Evolutionary conservation across 2,797 vertebrate species (phyloP).

Genomic region (Enoplosus armatus): DNA sequence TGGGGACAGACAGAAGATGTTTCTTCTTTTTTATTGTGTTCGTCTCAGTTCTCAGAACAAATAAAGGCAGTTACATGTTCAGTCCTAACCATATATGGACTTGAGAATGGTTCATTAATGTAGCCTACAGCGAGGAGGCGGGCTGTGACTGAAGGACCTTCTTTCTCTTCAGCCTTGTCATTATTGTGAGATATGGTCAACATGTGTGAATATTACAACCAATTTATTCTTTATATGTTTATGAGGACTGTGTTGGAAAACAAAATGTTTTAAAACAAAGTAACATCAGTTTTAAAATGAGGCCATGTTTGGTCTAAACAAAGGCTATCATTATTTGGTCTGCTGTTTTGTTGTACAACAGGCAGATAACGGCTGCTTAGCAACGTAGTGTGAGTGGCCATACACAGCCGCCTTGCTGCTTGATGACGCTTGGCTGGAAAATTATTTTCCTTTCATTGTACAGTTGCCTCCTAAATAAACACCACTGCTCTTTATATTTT

Average conservation of each 20-base stretch:
- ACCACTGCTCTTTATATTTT: slow-evolving; percentile 23
- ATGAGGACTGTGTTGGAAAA: not conserved
- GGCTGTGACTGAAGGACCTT: slow-evolving; percentile 1
- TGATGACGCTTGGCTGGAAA: slow-evolving; percentile 26
- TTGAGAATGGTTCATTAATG: slow-evolving; percentile 10
- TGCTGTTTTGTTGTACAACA: slow-evolving; percentile 43
- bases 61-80: not conserved
- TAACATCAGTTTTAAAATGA: slow-evolving; percentile 14
- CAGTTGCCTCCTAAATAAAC: slow-evolving; percentile 41
- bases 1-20: not conserved
- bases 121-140: not conserved
- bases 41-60: slow-evolving; percentile 20
- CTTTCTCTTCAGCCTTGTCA: not conserved
- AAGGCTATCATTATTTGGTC: slow-evolving; percentile 34
- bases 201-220: not conserved
- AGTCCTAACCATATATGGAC: not conserved
- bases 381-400: slow-evolving; percentile 47
- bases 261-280: slow-evolving; percentile 13
- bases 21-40: not conserved
- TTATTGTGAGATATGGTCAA: not conserved
- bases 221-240: not conserved
- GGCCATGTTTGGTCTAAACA: slow-evolving; percentile 20
- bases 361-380: slow-evolving; percentile 64
- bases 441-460: slow-evolving; percentile 43
- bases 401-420: slow-evolving; percentile 25